Percentiles rank a stretch among this genome's conserved stretches.
Conservation (phyloP, 2,113 vertebrate species). For the Tragulus kanchil region DNA sequence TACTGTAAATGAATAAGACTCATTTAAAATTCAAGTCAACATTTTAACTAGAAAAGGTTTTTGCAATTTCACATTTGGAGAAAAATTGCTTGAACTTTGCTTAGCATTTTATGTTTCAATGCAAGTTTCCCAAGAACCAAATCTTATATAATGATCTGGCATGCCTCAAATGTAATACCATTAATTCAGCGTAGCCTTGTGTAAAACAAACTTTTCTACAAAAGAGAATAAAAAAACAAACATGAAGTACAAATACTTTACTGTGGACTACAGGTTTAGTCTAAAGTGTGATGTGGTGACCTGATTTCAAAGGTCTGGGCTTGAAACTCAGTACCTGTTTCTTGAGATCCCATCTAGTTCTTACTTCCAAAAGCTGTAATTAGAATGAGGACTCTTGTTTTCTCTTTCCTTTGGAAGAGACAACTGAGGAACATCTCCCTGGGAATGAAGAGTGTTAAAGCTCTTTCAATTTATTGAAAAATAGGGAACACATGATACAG, state of each 20-base stretch:
- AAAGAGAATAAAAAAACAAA: background rate
- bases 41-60: slow-evolving; percentile 2
- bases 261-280: background rate
- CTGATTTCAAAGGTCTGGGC: background rate
- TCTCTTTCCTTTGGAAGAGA: background rate
- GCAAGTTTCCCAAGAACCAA: slow-evolving; percentile 19
- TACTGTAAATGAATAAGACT: background rate
- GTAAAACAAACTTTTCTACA: slow-evolving; percentile 29
- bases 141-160: background rate
- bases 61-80: background rate
- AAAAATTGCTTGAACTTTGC: background rate
- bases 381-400: background rate
- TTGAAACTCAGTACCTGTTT: background rate
- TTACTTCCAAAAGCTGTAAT: background rate
- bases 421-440: background rate
- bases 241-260: background rate
- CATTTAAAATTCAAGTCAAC: background rate
- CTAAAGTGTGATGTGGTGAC: background rate
- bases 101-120: background rate
- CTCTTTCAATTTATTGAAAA: background rate
- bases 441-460: background rate
- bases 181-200: background rate
- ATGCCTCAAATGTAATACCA: background rate
- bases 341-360: background rate
- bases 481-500: background rate